Evolutionary conservation across 2,888 invertebrate species (phyloP), one percentile per base, ranked within the genome.

Genomic region (Phaedon cochleariae): DNA sequence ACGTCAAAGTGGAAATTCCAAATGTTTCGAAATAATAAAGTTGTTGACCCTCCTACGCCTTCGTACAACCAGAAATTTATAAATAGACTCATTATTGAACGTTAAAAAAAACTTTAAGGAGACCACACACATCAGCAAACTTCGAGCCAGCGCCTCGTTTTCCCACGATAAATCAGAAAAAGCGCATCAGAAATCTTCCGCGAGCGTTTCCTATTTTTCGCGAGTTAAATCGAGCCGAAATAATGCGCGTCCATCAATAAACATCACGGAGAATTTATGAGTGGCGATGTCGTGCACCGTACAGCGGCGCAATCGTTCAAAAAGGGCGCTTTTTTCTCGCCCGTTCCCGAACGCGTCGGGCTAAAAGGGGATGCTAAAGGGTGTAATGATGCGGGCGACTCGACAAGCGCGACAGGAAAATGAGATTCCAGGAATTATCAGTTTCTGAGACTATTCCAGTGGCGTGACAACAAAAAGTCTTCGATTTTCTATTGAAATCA

Each of bases 241-340:
- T 70, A 70, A 70, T 67, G 52, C 62, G 64, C 29, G 60, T 64
- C 62, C 70, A 68, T 70, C 70, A 70, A 70, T 68, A 68, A 70
- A 68, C 66, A 68, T 70, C 64, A n/a, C n/a, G 51, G 45, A 41
- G 60, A 61, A 69, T 69, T 69, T 59, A 69, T 62, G 66, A 64
- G 64, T 37, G 29, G 65, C 57, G 57, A 31, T 17, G 51, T 29
- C 57, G 26, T 48, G 59, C 46, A 26, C 17, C 9, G 22, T 46
- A 26, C 15, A 29, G 59, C 31, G 26, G 29, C 59, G 17, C 41
- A 20, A 59, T 64, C 51, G 31, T 45, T 58, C 55, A 57, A 52
- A 52, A 31, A 57, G 60, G 45, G 31, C 20, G 48, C 31, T 64
- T 63, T 63, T 58, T 58, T 67, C 58, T 63, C 15, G 41, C 1